Percentiles rank a stretch among this genome's conserved stretches.
Conservation (phyloP, 2,113 vertebrate genomes). For the Hoplias malabaricus region DNA sequence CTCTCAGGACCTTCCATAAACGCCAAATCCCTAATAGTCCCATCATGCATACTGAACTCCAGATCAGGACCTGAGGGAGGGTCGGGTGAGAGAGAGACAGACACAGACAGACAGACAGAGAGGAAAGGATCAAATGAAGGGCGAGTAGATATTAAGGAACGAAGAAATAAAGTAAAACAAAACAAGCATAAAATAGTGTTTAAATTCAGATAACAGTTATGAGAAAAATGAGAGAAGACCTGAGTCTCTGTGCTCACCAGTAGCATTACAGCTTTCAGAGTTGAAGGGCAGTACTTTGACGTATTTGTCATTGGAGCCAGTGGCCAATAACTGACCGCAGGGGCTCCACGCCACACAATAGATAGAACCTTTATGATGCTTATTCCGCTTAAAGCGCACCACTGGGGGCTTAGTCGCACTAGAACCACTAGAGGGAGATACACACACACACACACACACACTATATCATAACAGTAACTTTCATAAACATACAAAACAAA, state of each 20-base stretch:
- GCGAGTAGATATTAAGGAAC: background rate
- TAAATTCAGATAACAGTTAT: background rate
- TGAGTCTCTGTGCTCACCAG: slow-evolving; percentile 74
- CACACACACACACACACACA: background rate
- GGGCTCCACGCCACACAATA: slow-evolving; percentile 98
- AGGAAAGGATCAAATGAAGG: background rate
- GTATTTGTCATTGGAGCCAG: slow-evolving; percentile 97
- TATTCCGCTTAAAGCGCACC: slow-evolving; percentile 95
- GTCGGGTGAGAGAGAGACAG: background rate
- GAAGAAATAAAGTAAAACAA: background rate
- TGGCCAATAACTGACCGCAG: slow-evolving; percentile 93
- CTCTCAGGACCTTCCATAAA: slow-evolving; percentile 99
- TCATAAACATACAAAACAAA: background rate
- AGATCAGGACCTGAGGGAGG: slow-evolving; percentile 78
- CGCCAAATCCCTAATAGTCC: slow-evolving; percentile 96
- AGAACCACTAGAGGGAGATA: slow-evolving; percentile 73
- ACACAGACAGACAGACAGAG: background rate
- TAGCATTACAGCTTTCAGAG: slow-evolving; percentile 94
- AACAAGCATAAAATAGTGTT: background rate
- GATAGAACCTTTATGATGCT: slow-evolving; percentile 98
- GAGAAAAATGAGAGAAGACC: background rate
- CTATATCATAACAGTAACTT: background rate
- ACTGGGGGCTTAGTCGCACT: slow-evolving; percentile 80
- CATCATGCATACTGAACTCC: slow-evolving; percentile 82
- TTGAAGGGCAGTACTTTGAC: slow-evolving; percentile 98